Base-by-base conservation (phyloP, 1,140 invertebrate species). In the Drosophila ficusphila region DNA sequence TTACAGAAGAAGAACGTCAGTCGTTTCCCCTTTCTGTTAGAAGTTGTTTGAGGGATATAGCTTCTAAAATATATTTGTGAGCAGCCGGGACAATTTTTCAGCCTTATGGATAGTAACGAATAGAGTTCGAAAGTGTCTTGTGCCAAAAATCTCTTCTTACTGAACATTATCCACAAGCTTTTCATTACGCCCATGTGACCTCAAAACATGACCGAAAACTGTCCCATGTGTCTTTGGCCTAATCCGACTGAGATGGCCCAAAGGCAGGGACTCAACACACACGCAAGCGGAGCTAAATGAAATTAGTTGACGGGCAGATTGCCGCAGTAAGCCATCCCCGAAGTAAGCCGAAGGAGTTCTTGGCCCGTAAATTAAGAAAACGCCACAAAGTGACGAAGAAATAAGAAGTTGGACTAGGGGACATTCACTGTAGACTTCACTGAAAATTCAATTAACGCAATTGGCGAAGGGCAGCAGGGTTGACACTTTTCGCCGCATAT, bases 401-500 rank as follows among this genome's bases (percentile, higher is more conserved):
- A 38, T 6, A 21, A 29, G 42, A 31, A 8, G 19, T 14, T 29
- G 8, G 39, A 21, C 16, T 18, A 12, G 9, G 34, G 31, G 29
- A 57, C 34, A 16, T 39, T 3, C 27, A 36, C 12, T 18, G 23
- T 61, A 31, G 12, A 57, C 61, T 79, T 29, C 51, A 76, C 72
- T 79, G 48, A 56, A 85, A 86, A 76, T 85, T 85, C 67, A 86
- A 85, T 86, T 85, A 85, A 79, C 76, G 61, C 71, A 76, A 86
- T 76, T 76, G 81, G 44, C 51, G 36, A 42, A 57, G 49, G 34
- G 19, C 56, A 39, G 57, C 38, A 16, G 41, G 14, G 11, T 46
- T 34, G 41, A 39, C 51, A 67, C 48, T 51, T 76, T 52, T 48
- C 60, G 16, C 39, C 38, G 7, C 42, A 42, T 53, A 60, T 31